A percentile compares a stretch with the other conserved stretches of the same genome.
These are phyloP conservation scores for Lepidostoma basale DNA, from an alignment of 1,140 invertebrate species.

Conservation along the genomic window DNA sequence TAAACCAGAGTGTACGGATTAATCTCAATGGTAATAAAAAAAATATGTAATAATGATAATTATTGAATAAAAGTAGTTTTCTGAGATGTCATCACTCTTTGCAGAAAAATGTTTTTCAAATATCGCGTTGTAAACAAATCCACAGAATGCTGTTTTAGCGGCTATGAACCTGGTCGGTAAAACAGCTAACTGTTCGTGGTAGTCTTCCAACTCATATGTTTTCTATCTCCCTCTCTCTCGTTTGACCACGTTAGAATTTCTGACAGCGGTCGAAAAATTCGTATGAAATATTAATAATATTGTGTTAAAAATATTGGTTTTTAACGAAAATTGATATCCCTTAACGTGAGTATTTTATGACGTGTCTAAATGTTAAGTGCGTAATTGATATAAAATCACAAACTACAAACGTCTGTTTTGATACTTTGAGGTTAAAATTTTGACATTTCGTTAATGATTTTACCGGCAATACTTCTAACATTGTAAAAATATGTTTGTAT, in stretches of 20 bases:
- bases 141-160: too few species aligned
- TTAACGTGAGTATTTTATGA: neutral
- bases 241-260: constrained; percentile 23
- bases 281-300: constrained; percentile 3
- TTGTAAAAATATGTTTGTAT: neutral
- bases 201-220: neutral
- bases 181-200: neutral
- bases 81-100: too few species aligned
- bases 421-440: constrained; percentile 11
- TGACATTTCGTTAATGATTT: constrained; percentile 25
- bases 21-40: too few species aligned
- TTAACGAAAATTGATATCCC: neutral
- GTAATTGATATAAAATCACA: neutral
- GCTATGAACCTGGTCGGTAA: too few species aligned
- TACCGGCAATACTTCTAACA: neutral
- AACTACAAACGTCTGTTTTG: neutral
- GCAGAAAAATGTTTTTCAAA: too few species aligned
- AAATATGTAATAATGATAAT: too few species aligned
- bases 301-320: too few species aligned
- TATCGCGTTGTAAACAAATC: too few species aligned
- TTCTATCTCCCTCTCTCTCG: constrained; percentile 10
- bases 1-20: too few species aligned
- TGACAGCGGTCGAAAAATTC: constrained; percentile 18
- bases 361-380: neutral
- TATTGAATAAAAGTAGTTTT: too few species aligned